Base-by-base conservation (phyloP, 2,888 invertebrate species). In the Polymixis lichenea region DNA sequence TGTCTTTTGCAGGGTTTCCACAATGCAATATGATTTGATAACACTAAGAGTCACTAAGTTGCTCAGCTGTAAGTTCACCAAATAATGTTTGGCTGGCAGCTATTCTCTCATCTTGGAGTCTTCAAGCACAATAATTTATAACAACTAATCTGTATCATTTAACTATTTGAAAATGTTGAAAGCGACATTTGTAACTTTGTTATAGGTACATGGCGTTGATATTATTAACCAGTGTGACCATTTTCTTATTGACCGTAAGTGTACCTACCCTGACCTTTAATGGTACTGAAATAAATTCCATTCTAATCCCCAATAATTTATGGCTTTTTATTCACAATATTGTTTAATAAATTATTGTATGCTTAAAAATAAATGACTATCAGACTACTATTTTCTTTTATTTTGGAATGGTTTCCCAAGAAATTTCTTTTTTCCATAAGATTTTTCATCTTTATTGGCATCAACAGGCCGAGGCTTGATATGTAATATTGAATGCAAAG, bases 401-500 rank as follows among this genome's bases (percentile, higher is more conserved):
- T 89, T 93, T 87, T 87, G 92, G 74, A 92, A 94, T 17, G 89
- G 84, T 85, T 93, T 96, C 60, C 94, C 94, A 1, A 90, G 75
- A 60, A 93, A 93, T 85, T 94, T 96, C 80, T 92, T 94, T 87
- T 94, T 96, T 0, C 91, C 92, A 65, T 90, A 92, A 17, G 91
- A 73, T 89, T 94, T 96, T 4, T 95, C 94, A 8, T 93, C 91
- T 83, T 94, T 95, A 67, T 84, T 87, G 2, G 87, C 82, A 76
- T 97, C 97, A n/a, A 97, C 91, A 2, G 97, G 97, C 87, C 97
- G 95, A 76, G 97, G 97, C 88, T 97, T 97, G 38, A 97, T 97
- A 90, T 98, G 98, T 61, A 98, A 91, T 84, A 98, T 97, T 71
- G 97, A 97, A 93, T 98, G 97, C 25, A 98, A 94, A 74, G 97